Evolutionary conservation across 2,113 vertebrate species (phyloP), one percentile per base, ranked within the genome.

Genomic region (Notothenia rossii): DNA sequence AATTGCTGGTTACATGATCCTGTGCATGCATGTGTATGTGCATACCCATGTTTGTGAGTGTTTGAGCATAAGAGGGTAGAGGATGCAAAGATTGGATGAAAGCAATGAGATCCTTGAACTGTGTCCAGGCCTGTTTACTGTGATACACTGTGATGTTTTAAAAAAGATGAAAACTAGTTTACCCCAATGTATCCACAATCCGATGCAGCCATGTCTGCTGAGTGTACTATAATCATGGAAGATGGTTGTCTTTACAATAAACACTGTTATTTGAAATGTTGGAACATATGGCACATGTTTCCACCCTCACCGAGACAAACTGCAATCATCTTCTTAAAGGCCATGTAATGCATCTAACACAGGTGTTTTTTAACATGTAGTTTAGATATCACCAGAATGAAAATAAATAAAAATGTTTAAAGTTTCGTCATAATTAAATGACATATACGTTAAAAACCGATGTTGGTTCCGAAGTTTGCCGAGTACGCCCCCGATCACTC

Each of bases 131-230:
- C 2, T 2, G 2, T 51, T 68, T 45, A 29, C 18, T 7, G 10
- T 43, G 43, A 58, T 56, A 49, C n/a, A n/a, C n/a, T n/a, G 5
- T 40, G 36, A 40, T 40, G 36, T 7, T 40, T 40, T 8, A 40
- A 40, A 40, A 40, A 40, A 40, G 36, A 40, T 40, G 36, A 40
- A 40, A 5, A 40, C 36, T 40, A 74, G 40, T 75, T 75, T 36
- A 74, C 51, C 48, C 40, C 22, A 50, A 1, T 67, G 22, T 22
- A 10, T 18, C 51, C 6, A 50, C 62, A 65, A 75, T 86, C 65
- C 65, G 22, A n/a, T 29, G 55, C 46, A 75, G 48, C 81, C 4
- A 63, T 68, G 25, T 55, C 10, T 51, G 60, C 40, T 53, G 43
- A 14, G 33, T 64, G 1, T 43, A 29, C 40, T 1, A 15, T 11